Percentiles rank a stretch among this genome's conserved stretches.
These are phyloP conservation scores for Hystrix cristata DNA, from an alignment of 2,113 vertebrate genomes.

Conservation along the genomic window DNA sequence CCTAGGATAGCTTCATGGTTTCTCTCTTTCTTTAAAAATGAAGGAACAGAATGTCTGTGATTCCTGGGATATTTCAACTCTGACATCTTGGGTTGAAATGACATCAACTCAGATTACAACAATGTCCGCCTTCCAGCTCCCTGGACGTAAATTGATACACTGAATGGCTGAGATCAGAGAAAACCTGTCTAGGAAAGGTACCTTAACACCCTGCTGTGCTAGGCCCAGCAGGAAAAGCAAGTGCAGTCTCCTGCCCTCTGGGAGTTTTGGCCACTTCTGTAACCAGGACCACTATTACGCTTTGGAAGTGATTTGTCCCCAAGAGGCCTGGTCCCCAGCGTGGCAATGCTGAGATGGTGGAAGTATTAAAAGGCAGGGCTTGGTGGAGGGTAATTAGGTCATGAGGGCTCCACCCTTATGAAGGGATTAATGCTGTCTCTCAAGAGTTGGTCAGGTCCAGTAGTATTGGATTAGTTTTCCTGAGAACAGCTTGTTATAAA, in stretches of 20 bases:
- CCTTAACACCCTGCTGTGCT: not conserved
- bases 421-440: not conserved
- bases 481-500: not conserved
- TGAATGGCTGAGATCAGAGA: not conserved
- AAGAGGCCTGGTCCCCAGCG: not conserved
- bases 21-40: constrained; percentile 45
- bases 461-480: not conserved
- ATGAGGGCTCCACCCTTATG: not conserved
- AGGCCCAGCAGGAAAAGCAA: not conserved
- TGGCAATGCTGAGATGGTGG: not conserved
- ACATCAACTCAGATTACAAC: constrained; percentile 18
- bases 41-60: not conserved
- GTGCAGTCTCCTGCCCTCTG: not conserved
- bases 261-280: not conserved
- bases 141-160: not conserved
- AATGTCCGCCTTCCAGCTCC: not conserved
- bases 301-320: not conserved
- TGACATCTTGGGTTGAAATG: not conserved
- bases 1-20: not conserved
- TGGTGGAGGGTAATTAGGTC: not conserved
- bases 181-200: not conserved
- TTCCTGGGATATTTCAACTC: not conserved
- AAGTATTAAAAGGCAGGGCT: not conserved
- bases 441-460: not conserved
- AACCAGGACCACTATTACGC: not conserved